Percentiles rank a stretch among this genome's conserved stretches.
Evolutionary conservation across 2,113 vertebrate species (phyloP).

Genomic region (Seriola quinqueradiata): DNA sequence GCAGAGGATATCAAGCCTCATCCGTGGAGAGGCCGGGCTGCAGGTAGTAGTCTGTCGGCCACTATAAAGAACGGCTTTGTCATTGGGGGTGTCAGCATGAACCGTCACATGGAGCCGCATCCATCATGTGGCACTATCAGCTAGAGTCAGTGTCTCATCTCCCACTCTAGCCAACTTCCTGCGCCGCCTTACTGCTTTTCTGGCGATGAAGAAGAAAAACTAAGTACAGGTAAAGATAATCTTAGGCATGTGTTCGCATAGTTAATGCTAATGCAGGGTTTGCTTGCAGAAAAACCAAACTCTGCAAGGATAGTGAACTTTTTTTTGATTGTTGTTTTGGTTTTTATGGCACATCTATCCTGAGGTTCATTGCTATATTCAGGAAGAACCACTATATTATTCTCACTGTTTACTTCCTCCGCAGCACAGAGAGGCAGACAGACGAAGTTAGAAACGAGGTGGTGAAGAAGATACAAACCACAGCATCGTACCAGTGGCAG

Average conservation of each 20-base stretch:
- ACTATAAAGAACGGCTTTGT: conserved; percentile 69
- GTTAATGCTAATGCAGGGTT: not conserved
- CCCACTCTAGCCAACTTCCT: conserved; percentile 28
- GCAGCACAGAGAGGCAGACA: too few relatives aligned
- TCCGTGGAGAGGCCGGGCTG: conserved; percentile 26
- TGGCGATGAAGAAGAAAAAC: not conserved
- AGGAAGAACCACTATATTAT: too few relatives aligned
- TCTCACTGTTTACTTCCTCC: too few relatives aligned
- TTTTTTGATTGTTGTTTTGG: not conserved
- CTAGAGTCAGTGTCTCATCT: conserved; percentile 62
- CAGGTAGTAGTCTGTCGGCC: conserved; percentile 51
- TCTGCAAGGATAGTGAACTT: not conserved
- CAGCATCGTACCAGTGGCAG: too few relatives aligned
- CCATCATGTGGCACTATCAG: conserved; percentile 69
- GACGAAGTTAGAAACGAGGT: too few relatives aligned
- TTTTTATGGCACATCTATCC: not conserved
- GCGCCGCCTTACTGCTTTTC: conserved; percentile 26
- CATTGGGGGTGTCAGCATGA: conserved; percentile 69
- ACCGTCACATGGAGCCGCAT: conserved; percentile 68
- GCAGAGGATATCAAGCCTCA: conserved; percentile 44
- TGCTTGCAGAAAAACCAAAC: not conserved
- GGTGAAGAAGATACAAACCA: too few relatives aligned
- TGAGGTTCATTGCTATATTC: not conserved
- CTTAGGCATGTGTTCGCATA: not conserved
- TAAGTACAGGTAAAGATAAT: conserved; percentile 2